Evolutionary conservation across 2,888 invertebrate species (phyloP).

Genomic region (Anaspis maculata): DNA sequence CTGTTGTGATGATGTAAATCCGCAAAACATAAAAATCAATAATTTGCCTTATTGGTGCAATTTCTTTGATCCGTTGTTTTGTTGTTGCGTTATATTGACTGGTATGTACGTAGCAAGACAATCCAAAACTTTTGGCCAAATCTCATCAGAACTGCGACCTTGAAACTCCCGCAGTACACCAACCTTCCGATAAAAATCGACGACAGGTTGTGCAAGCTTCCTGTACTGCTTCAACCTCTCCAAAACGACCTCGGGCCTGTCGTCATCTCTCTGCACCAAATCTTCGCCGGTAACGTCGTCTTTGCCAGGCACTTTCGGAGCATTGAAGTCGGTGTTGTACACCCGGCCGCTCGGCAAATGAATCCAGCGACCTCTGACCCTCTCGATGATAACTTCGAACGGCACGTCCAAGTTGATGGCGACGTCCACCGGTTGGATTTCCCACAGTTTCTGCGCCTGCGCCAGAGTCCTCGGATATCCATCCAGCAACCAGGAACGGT

Average conservation of each 20-base stretch:
- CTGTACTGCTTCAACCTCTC: slow-evolving; percentile 75
- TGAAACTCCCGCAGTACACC: slow-evolving; percentile 71
- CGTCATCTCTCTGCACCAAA: slow-evolving; percentile 81
- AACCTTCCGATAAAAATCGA: slow-evolving; percentile 67
- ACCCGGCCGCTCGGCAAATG: slow-evolving; percentile 86
- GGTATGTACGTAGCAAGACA: slow-evolving; percentile 31
- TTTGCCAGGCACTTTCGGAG: slow-evolving; percentile 76
- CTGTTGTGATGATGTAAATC: too few relatives aligned
- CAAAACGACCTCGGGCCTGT: slow-evolving; percentile 77
- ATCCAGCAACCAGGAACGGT: slow-evolving; percentile 74
- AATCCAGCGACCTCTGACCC: slow-evolving; percentile 83
- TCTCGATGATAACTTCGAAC: slow-evolving; percentile 72
- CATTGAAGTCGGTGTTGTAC: slow-evolving; percentile 89
- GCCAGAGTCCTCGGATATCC: slow-evolving; percentile 70
- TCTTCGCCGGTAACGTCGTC: slow-evolving; percentile 91
- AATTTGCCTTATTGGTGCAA: too few relatives aligned
- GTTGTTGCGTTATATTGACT: too few relatives aligned
- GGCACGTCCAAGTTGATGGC: slow-evolving; percentile 87
- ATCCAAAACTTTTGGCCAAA: slow-evolving; percentile 77
- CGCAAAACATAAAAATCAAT: background rate
- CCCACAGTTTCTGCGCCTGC: slow-evolving; percentile 74
- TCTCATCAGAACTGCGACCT: slow-evolving; percentile 83
- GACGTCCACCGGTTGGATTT: slow-evolving; percentile 63
- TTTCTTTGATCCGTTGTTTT: too few relatives aligned
- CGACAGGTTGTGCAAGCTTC: slow-evolving; percentile 68